Percentiles rank a stretch among this genome's conserved stretches.
Evolutionary conservation across 2,888 invertebrate species (phyloP).

Genomic region (Scaptodrosophila latifasciaeformis): DNA sequence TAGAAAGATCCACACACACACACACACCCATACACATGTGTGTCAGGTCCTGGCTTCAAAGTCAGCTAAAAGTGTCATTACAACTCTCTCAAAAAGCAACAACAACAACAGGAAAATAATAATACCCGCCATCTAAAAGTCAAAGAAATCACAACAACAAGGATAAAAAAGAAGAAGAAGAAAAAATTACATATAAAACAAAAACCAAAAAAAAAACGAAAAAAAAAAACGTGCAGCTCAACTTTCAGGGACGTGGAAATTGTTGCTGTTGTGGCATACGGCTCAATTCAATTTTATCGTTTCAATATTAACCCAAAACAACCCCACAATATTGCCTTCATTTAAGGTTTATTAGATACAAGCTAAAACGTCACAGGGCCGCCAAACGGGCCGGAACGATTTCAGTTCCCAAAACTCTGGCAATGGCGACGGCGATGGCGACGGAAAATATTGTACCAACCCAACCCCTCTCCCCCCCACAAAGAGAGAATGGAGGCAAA

Average conservation of each 20-base stretch:
- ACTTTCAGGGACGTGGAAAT: conserved; percentile 56
- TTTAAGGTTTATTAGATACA: conserved; percentile 72
- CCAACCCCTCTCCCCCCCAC: too few species aligned
- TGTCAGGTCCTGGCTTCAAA: conserved; percentile 56
- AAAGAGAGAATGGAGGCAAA: conserved; percentile 40
- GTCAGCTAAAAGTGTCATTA: conserved; percentile 70
- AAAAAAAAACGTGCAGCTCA: conserved; percentile 22
- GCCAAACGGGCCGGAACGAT: too few species aligned
- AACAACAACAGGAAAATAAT: too few species aligned
- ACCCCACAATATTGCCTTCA: conserved; percentile 73
- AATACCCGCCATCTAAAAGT: neutral
- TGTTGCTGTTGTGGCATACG: conserved; percentile 36
- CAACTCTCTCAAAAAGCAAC: conserved; percentile 52
- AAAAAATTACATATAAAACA: conserved; percentile 12
- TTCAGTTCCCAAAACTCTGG: too few species aligned
- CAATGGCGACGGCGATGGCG: conserved; percentile 12
- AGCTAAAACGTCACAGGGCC: too few species aligned
- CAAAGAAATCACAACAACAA: conserved; percentile 20
- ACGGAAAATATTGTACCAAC: neutral
- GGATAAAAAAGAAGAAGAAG: conserved; percentile 6
- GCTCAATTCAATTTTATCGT: conserved; percentile 72
- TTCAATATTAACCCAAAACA: conserved; percentile 72
- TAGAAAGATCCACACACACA: neutral
- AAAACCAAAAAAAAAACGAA: conserved; percentile 6
- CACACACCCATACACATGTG: neutral